A percentile compares a stretch with the other conserved stretches of the same genome.
Evolutionary conservation across 2,888 invertebrate species (phyloP).

Genomic region (Rhopalosiphum nymphaeae): DNA sequence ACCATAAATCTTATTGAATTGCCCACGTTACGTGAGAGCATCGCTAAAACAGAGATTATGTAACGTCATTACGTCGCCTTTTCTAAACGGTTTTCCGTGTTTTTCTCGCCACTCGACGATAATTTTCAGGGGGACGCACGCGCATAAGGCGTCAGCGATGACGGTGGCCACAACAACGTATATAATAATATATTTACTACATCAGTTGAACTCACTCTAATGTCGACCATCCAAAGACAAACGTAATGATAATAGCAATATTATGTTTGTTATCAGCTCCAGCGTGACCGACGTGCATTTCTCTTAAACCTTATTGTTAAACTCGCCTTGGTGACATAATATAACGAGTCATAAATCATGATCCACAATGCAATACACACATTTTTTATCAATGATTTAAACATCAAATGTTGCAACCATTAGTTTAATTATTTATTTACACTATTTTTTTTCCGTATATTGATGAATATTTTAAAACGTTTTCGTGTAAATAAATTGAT

Average conservation of each 20-base stretch:
- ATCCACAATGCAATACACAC: neutral
- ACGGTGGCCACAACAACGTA: neutral
- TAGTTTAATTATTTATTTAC: neutral
- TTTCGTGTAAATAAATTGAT: neutral
- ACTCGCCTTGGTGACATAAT: neutral
- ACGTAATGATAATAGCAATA: neutral
- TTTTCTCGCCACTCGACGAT: slow-evolving; percentile 27
- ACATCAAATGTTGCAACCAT: neutral
- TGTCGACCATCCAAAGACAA: neutral
- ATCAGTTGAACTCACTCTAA: neutral
- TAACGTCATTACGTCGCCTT: slow-evolving; percentile 53
- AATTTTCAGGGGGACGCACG: neutral
- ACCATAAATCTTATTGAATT: slow-evolving; percentile 47
- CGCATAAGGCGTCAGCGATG: neutral
- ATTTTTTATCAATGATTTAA: neutral
- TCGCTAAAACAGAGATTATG: slow-evolving; percentile 54
- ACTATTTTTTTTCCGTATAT: neutral
- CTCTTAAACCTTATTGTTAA: neutral
- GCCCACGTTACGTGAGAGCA: slow-evolving; percentile 46
- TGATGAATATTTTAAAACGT: neutral
- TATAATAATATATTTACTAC: neutral
- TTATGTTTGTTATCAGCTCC: neutral
- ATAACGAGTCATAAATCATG: neutral
- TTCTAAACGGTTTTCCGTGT: slow-evolving; percentile 63
- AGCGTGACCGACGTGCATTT: neutral